Conservation (phyloP, 2,113 vertebrate genomes). For the Myiozetetes cayanensis region DNA sequence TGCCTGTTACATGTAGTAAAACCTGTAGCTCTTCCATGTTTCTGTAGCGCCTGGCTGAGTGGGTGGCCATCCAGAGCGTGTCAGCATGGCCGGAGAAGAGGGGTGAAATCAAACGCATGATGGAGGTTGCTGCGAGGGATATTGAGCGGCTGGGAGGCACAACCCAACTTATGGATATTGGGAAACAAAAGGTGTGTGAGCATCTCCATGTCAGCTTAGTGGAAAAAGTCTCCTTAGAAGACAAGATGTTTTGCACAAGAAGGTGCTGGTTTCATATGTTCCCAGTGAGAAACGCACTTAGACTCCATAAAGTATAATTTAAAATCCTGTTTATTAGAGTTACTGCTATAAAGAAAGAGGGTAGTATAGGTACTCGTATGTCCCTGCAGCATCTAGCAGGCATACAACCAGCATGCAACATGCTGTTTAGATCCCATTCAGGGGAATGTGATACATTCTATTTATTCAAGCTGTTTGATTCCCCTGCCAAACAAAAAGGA, state of each 20-base stretch:
- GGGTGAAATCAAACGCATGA: constrained; percentile 86
- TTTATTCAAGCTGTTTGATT: background rate
- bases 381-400: background rate
- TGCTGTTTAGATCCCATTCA: background rate
- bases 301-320: background rate
- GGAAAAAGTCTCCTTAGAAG: background rate
- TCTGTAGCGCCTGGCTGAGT: constrained; percentile 84
- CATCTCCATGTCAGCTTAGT: background rate
- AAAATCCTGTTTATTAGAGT: background rate
- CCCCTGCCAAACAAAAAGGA: background rate
- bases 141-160: constrained; percentile 87
- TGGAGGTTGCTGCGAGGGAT: constrained; percentile 88
- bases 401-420: background rate
- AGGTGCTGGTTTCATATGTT: background rate
- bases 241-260: background rate
- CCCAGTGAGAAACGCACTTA: background rate
- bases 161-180: constrained; percentile 85
- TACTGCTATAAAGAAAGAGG: background rate
- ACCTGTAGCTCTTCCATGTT: background rate
- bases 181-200: constrained; percentile 82
- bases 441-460: background rate
- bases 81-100: constrained; percentile 95
- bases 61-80: constrained; percentile 94
- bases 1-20: background rate
- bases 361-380: background rate